Conservation (phyloP, 37 sponge, comb jelly and placozoan genomes). For the Beroe forskalii region DNA sequence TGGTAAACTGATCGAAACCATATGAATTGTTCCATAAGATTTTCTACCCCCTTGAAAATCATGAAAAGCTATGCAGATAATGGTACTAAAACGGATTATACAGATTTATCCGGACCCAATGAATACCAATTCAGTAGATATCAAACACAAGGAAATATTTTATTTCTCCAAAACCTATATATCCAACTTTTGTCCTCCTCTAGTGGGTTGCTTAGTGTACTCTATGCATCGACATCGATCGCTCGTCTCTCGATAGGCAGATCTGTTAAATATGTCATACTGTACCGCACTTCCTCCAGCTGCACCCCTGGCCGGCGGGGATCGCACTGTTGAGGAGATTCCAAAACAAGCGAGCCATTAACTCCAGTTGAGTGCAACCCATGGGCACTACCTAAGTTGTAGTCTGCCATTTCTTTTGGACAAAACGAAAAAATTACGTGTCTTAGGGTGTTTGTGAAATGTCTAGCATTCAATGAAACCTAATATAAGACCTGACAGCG, state of each 20-base stretch:
- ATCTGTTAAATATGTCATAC: constrained; percentile 28
- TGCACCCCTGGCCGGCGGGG: background rate
- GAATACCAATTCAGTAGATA: no score
- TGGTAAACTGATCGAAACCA: no score
- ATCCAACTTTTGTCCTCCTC: background rate
- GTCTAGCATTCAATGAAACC: no score
- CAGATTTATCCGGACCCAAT: no score
- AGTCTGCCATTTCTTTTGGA: constrained; percentile 55
- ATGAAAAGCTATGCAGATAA: no score
- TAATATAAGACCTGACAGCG: no score
- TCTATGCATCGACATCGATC: constrained; percentile 37
- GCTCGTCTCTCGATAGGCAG: constrained; percentile 43
- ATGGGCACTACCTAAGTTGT: background rate
- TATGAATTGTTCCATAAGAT: no score
- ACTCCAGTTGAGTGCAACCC: constrained; percentile 17
- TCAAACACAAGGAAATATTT: constrained; percentile 46
- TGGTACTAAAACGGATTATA: no score
- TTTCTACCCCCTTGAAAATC: no score
- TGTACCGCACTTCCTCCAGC: constrained; percentile 4
- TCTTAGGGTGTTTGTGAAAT: no score
- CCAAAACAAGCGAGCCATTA: background rate
- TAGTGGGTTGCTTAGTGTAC: constrained; percentile 34
- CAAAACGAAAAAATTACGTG: no score
- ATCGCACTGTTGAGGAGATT: constrained; percentile 4
- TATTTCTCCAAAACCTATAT: background rate